A percentile compares a stretch with the other conserved stretches of the same genome.
phyloP scores from a whole-genome alignment of 2,113 vertebrate genomes.

The Tupaia tana region DNA sequence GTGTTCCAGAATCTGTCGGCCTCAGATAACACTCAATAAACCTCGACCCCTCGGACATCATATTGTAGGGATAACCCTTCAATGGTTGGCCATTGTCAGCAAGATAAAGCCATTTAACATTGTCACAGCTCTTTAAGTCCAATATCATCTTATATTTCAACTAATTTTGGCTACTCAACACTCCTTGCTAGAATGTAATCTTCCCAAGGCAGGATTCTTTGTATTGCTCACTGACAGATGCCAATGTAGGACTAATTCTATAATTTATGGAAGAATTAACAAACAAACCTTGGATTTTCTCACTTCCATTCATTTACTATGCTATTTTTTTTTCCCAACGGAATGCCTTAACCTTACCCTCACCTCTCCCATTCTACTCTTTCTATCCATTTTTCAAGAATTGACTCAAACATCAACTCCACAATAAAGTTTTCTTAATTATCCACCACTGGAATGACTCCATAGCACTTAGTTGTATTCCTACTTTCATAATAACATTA shows the following conservation, averaged over 20 bases:
- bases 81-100: not conserved
- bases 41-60: rapidly evolving
- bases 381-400: not conserved
- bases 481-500: not conserved
- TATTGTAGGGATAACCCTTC: not conserved
- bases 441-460: not conserved
- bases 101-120: not conserved
- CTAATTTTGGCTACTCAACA: not conserved
- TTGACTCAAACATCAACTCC: not conserved
- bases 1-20: not conserved
- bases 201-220: not conserved
- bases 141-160: not conserved
- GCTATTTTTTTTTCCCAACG: not conserved
- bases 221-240: not conserved
- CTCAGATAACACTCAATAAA: not conserved
- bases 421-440: not conserved
- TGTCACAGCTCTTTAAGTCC: not conserved
- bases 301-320: not conserved
- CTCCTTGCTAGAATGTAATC: not conserved
- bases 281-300: not conserved
- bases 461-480: not conserved
- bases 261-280: not conserved
- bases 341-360: not conserved
- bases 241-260: not conserved
- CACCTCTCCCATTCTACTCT: not conserved